Conservation (phyloP, 2,797 vertebrate genomes). For the Acanthurus tractus region DNA sequence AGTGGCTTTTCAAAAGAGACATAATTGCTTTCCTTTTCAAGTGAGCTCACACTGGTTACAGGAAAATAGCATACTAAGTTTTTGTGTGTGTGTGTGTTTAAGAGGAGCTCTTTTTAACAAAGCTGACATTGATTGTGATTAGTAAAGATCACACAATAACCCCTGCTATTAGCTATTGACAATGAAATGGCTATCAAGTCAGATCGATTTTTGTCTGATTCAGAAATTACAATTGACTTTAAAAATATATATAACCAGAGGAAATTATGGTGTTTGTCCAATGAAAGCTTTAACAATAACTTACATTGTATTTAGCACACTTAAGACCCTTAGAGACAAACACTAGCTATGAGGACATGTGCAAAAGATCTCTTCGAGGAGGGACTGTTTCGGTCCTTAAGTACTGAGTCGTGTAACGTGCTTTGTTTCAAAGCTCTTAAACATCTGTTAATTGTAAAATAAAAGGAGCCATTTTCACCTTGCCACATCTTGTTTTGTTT, state of each 20-base stretch:
- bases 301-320: conserved; percentile 29
- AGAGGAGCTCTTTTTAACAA: conserved; percentile 31
- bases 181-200: conserved; percentile 31
- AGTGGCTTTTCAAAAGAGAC: conserved; percentile 75
- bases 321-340: not conserved
- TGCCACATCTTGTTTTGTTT: no score
- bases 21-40: conserved; percentile 75
- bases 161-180: conserved; percentile 36
- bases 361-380: conserved; percentile 10
- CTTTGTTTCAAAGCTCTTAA: conserved; percentile 36
- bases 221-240: conserved; percentile 16
- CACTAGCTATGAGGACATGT: conserved; percentile 1
- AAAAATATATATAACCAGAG: conserved; percentile 4
- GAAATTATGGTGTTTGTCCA: conserved; percentile 13
- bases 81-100: conserved; percentile 29
- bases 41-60: conserved; percentile 56
- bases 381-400: conserved; percentile 8
- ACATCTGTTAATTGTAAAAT: conserved; percentile 14
- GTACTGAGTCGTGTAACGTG: not conserved
- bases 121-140: conserved; percentile 35
- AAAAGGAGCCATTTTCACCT: conserved; percentile 34
- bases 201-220: conserved; percentile 36
- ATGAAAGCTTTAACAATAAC: conserved; percentile 21
- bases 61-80: conserved; percentile 50
- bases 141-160: conserved; percentile 44